A percentile compares a stretch with the other conserved stretches of the same genome.
These are phyloP conservation scores for Heliconius nattereri DNA, from an alignment of 1,140 invertebrate species.

Conservation along the genomic window DNA sequence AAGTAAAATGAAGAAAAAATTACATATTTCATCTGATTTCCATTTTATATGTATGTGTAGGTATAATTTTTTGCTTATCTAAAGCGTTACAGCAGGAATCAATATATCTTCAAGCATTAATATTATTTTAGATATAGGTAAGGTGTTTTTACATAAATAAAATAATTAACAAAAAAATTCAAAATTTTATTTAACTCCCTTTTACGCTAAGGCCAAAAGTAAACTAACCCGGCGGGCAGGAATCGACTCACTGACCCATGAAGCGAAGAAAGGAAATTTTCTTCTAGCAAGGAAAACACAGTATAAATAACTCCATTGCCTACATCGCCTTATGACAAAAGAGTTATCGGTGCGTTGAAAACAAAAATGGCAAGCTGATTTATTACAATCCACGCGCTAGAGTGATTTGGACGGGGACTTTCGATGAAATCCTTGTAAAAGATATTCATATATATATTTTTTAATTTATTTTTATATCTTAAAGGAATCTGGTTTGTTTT, in stretches of 20 bases:
- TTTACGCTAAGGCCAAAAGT: neutral
- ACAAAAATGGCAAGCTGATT: slow-evolving; percentile 80
- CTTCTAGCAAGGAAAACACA: slow-evolving; percentile 76
- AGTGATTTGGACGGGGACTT: slow-evolving; percentile 44
- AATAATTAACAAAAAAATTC: neutral
- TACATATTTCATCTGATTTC: too few relatives aligned
- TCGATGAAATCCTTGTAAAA: slow-evolving; percentile 3
- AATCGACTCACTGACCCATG: slow-evolving; percentile 80
- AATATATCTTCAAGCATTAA: too few relatives aligned
- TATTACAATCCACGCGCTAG: slow-evolving; percentile 61
- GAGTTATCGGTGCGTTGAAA: slow-evolving; percentile 81
- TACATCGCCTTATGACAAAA: slow-evolving; percentile 81
- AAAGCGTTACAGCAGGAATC: too few relatives aligned
- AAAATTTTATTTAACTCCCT: neutral
- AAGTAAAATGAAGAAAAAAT: too few relatives aligned
- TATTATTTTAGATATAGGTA: too few relatives aligned
- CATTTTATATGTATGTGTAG: too few relatives aligned
- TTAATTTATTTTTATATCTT: neutral
- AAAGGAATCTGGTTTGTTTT: too few relatives aligned
- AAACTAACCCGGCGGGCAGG: slow-evolving; percentile 50
- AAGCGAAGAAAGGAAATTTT: slow-evolving; percentile 80
- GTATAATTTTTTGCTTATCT: too few relatives aligned
- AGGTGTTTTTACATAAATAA: neutral
- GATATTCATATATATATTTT: neutral
- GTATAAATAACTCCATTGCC: slow-evolving; percentile 80